A percentile compares a stretch with the other conserved stretches of the same genome.
Conservation (phyloP, 2,113 vertebrate species). For the Xerus inauris region DNA sequence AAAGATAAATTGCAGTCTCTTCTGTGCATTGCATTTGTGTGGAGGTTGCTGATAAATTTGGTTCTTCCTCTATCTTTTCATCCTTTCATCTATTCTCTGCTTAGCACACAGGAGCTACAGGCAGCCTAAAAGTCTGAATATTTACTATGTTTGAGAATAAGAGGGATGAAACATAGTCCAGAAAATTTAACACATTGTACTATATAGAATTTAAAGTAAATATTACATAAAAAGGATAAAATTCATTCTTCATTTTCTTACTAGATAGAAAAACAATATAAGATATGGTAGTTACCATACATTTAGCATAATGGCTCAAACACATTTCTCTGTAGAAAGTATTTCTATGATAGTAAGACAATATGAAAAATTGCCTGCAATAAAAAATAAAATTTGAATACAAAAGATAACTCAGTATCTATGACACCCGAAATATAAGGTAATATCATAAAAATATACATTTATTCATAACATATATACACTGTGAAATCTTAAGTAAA, state of each 20-base stretch:
- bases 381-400: constrained; percentile 69
- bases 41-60: not conserved
- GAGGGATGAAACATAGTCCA: not conserved
- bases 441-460: constrained; percentile 51
- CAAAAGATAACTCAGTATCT: constrained; percentile 60
- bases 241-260: constrained; percentile 62
- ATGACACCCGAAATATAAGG: not conserved
- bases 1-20: constrained; percentile 64
- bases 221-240: constrained; percentile 7
- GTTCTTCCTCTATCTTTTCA: constrained; percentile 47
- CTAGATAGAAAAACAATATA: constrained; percentile 50
- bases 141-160: constrained; percentile 49
- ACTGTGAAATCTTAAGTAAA: constrained; percentile 48
- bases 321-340: constrained; percentile 64
- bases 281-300: constrained; percentile 50
- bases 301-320: constrained; percentile 59
- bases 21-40: not conserved
- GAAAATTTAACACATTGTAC: constrained; percentile 39
- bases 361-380: constrained; percentile 51
- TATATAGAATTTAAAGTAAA: constrained; percentile 67
- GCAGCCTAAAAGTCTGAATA: constrained; percentile 16
- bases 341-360: constrained; percentile 45
- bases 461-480: constrained; percentile 4
- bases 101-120: not conserved
- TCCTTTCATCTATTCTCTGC: not conserved